A percentile compares a stretch with the other conserved stretches of the same genome.
Conservation (phyloP, 35 echinoderm and acorn worm species). For the Apostichopus californicus region DNA sequence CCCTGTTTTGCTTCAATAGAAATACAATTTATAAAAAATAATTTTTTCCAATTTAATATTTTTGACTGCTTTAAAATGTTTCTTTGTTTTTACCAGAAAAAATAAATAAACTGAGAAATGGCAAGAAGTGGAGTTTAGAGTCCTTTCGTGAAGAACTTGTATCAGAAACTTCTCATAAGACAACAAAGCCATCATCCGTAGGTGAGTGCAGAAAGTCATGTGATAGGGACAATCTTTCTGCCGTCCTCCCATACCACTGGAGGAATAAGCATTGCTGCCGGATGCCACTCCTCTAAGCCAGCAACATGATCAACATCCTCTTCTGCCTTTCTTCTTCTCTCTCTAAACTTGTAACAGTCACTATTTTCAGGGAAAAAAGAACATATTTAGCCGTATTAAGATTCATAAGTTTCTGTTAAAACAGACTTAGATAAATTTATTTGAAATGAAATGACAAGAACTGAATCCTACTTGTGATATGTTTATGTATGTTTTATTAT, state of each 20-base stretch:
- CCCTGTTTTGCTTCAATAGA: too few relatives aligned
- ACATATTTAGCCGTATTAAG: neutral
- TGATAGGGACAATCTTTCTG: neutral
- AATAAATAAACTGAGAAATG: neutral
- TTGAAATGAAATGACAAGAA: too few relatives aligned
- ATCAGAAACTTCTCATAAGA: neutral
- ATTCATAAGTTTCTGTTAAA: too few relatives aligned
- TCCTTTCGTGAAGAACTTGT: neutral
- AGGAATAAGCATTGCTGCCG: constrained; percentile 70
- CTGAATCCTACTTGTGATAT: too few relatives aligned
- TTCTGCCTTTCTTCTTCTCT: constrained; percentile 66
- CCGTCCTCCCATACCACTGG: constrained; percentile 66
- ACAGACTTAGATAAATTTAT: too few relatives aligned
- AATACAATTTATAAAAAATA: too few relatives aligned
- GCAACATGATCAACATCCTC: constrained; percentile 76
- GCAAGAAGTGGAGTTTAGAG: neutral
- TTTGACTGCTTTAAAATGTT: too few relatives aligned
- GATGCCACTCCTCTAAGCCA: constrained; percentile 68
- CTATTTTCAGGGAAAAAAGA: constrained; percentile 53
- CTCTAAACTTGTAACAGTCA: constrained; percentile 77
- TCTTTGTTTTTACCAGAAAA: too few relatives aligned
- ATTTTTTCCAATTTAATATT: too few relatives aligned
- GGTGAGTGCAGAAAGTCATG: neutral
- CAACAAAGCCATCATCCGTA: neutral
- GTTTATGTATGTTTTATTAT: too few relatives aligned